Conservation (phyloP, 1,140 invertebrate species). For the Pectinophora gossypiella region DNA sequence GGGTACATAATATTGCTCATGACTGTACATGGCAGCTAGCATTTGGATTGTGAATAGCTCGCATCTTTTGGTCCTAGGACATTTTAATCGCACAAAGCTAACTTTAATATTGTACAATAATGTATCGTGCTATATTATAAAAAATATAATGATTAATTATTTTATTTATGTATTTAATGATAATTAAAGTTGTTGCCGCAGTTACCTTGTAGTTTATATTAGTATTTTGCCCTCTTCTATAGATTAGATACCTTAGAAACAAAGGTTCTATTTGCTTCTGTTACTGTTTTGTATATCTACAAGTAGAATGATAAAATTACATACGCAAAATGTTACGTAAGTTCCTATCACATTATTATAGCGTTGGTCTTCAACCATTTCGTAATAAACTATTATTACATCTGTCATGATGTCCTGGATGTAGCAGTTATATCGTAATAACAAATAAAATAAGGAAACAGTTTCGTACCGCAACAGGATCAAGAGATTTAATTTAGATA, state of each 20-base stretch:
- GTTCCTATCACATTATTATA: no score
- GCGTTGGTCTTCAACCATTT: no score
- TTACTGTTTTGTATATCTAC: no score
- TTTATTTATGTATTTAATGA: slow-evolving; percentile 16
- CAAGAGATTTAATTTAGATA: slow-evolving; percentile 45
- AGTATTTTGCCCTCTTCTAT: no score
- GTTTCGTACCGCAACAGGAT: slow-evolving; percentile 20
- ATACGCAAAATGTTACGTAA: no score
- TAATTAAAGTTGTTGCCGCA: slow-evolving; percentile 11
- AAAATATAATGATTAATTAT: slow-evolving; percentile 14
- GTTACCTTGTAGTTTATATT: slow-evolving; percentile 6
- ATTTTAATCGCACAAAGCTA: slow-evolving; percentile 4
- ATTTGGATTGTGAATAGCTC: neutral
- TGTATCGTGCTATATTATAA: slow-evolving; percentile 36
- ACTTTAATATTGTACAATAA: slow-evolving; percentile 29
- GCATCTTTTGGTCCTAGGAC: neutral
- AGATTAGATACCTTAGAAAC: no score
- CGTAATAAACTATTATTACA: no score
- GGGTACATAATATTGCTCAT: no score
- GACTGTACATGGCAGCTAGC: neutral
- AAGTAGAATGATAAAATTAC: no score
- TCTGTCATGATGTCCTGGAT: no score
- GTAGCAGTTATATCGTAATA: no score
- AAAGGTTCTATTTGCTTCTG: no score
- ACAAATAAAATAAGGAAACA: slow-evolving; percentile 10